Evolutionary conservation across 2,113 vertebrate genomes (phyloP).

Genomic region (cattle (Bos taurus)): DNA sequence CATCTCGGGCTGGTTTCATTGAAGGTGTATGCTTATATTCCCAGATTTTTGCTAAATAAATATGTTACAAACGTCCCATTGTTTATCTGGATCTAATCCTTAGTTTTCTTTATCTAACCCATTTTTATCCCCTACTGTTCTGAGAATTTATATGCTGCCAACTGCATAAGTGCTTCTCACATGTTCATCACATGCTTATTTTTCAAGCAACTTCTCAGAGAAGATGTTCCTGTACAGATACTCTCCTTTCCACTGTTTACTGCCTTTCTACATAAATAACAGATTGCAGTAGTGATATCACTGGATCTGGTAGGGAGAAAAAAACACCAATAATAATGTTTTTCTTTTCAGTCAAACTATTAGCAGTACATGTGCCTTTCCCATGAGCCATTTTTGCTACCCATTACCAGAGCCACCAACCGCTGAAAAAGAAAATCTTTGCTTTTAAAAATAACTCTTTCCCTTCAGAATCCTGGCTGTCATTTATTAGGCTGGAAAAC

Average conservation of each 20-base stretch:
- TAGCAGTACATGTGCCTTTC: conserved; percentile 26
- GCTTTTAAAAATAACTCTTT: conserved; percentile 59
- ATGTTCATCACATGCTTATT: conserved; percentile 60
- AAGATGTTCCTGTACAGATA: conserved; percentile 52
- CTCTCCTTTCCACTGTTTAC: conserved; percentile 62
- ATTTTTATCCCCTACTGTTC: conserved; percentile 60
- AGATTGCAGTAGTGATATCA: conserved; percentile 62
- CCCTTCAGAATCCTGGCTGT: conserved; percentile 38
- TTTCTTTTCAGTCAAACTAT: conserved; percentile 62
- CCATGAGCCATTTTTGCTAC: conserved; percentile 39
- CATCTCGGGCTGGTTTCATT: conserved; percentile 5
- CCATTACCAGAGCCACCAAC: conserved; percentile 17
- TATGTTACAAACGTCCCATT: background rate
- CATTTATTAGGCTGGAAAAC: conserved; percentile 55
- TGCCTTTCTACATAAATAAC: conserved; percentile 66
- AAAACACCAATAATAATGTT: conserved; percentile 68
- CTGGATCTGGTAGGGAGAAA: conserved; percentile 33
- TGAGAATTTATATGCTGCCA: conserved; percentile 49
- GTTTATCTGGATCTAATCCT: conserved; percentile 46
- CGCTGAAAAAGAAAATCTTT: conserved; percentile 5
- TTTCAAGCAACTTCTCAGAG: conserved; percentile 60
- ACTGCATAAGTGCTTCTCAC: conserved; percentile 54
- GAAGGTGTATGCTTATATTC: background rate
- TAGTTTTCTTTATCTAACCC: conserved; percentile 55
- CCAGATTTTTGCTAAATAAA: background rate